Percentiles rank a stretch among this genome's conserved stretches.
phyloP scores from a whole-genome alignment of 2,888 invertebrate genomes.

The Drosophila imparisetae region DNA sequence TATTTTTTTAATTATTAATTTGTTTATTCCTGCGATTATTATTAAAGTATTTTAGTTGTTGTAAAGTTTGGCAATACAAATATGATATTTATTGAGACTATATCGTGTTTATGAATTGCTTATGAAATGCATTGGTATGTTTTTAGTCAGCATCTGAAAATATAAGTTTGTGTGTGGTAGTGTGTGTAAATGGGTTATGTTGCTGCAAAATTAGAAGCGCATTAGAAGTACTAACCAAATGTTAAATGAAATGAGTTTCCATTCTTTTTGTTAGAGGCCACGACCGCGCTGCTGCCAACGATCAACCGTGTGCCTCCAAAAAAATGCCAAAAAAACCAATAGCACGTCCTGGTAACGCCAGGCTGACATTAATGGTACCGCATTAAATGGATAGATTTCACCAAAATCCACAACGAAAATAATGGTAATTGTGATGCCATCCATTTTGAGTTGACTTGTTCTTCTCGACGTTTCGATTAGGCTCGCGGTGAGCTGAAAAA shows the following conservation, averaged over 20 bases:
- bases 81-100: neutral
- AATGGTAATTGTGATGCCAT: neutral
- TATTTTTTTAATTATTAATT: neutral
- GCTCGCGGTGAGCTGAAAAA: neutral
- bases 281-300: too few relatives aligned
- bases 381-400: neutral
- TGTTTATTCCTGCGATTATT: neutral
- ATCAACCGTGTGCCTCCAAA: too few relatives aligned
- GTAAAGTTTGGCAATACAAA: neutral
- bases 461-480: neutral
- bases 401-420: neutral
- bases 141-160: neutral
- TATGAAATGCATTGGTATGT: neutral
- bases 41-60: neutral
- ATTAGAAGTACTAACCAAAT: neutral
- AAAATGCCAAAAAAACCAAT: too few relatives aligned
- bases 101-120: neutral
- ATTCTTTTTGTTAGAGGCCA: neutral
- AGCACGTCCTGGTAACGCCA: too few relatives aligned
- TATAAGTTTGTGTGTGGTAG: neutral
- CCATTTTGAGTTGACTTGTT: neutral
- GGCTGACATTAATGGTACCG: too few relatives aligned
- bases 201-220: neutral
- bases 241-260: neutral
- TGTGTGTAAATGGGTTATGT: neutral